Evolutionary conservation across 2,113 vertebrate genomes (phyloP), one percentile per base, ranked within the genome.

Genomic region (Suncus etruscus): DNA sequence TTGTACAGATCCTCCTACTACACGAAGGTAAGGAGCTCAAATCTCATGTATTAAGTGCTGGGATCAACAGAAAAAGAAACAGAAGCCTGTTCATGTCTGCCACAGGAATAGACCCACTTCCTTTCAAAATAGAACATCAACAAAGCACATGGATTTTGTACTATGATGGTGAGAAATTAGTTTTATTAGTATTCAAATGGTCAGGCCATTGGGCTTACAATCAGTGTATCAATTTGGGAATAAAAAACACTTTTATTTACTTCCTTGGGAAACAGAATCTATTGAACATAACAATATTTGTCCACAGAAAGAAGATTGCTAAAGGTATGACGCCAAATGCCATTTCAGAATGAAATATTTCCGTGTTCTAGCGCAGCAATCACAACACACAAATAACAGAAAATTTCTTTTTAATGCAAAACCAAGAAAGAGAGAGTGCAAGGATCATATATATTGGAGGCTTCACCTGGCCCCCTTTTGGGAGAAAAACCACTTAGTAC

Each of bases 321-420:
- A 70, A 86, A n/a, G 51, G 45, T n/a, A 16, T 24, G 6, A 80
- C 1, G 83, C 11, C 10, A 77, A 51, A 20, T 48, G 15, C n/a
- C 51, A 90, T 65, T 77, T 14, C 15, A 27, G 82, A 93, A 87
- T 85, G 83, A 8, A 61, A 66, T 29, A 29, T 70, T 76, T 88
- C 63, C 70, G n/a, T n/a, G 66, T 54, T 29, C 58, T 29, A 74
- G 32, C 32, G 66, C 48, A 74, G 79, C 47, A 77, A 90, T 47
- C 54, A 73, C 72, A 48, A 24, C 6, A 83, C 10, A 4, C 6
- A 58, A 72, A 84, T 76, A 50, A 6, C 80, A 81, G 32, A 89
- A 47, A 20, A 8, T 66, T 29, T 29, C 4, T 29, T 66, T 66
- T 66, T 11, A 66, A 66, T 9, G 25, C 65, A 51, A 83, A 87